These are phyloP conservation scores for Epistrophe eligans DNA, from an alignment of 2,888 invertebrate species.

Conservation along the genomic window DNA sequence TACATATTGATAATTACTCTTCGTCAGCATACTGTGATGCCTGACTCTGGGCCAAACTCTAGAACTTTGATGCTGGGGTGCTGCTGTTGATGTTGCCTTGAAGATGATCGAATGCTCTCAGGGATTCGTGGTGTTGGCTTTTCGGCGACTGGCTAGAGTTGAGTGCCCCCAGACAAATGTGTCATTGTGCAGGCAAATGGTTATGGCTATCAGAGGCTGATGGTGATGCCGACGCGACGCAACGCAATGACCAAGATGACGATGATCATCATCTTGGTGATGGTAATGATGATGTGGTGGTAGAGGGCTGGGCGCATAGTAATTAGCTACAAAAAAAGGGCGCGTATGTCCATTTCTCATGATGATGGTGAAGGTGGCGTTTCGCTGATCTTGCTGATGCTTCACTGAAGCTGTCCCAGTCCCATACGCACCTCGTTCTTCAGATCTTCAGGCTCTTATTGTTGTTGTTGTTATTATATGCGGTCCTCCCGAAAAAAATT, in stretches of 20 bases:
- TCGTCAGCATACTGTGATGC: conserved; percentile 59
- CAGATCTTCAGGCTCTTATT: conserved; percentile 9
- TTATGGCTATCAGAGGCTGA: conserved; percentile 24
- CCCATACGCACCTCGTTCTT: conserved; percentile 35
- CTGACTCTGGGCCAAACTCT: conserved; percentile 38
- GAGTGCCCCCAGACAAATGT: conserved; percentile 74
- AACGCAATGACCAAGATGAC: neutral
- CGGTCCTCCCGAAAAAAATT: conserved; percentile 32
- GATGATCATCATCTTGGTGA: neutral
- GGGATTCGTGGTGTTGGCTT: conserved; percentile 71
- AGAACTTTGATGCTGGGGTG: conserved; percentile 43
- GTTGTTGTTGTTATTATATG: neutral
- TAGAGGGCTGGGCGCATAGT: conserved; percentile 72
- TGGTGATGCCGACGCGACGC: conserved; percentile 25
- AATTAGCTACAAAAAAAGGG: conserved; percentile 76
- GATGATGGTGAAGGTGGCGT: conserved; percentile 61
- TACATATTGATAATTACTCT: conserved; percentile 70
- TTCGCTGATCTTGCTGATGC: conserved; percentile 32
- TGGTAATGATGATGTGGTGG: conserved; percentile 43
- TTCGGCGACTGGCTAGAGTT: conserved; percentile 67
- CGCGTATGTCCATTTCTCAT: conserved; percentile 73
- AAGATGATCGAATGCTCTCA: conserved; percentile 73
- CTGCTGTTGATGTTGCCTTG: conserved; percentile 69
- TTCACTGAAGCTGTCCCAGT: conserved; percentile 29
- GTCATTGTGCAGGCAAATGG: conserved; percentile 67